Evolutionary conservation across 2,888 invertebrate genomes (phyloP).

Genomic region (Melangyna quadrimaculata): DNA sequence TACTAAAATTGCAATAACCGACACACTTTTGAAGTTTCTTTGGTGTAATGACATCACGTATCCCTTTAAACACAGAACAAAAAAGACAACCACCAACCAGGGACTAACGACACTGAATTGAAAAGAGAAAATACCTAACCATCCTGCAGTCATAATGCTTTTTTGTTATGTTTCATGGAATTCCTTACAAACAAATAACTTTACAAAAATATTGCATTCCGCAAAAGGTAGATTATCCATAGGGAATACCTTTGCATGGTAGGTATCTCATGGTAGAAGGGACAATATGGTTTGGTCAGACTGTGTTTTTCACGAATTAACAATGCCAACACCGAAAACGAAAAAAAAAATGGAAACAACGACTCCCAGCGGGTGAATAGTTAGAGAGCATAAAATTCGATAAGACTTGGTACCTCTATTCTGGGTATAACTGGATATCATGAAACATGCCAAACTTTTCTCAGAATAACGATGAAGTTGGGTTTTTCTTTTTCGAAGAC

Average conservation of each 20-base stretch:
- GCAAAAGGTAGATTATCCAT: background rate
- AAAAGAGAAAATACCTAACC: background rate
- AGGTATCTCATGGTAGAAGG: background rate
- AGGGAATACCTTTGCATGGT: background rate
- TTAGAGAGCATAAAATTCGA: background rate
- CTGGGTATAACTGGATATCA: slow-evolving; percentile 14
- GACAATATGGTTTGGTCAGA: slow-evolving; percentile 35
- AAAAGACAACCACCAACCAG: background rate
- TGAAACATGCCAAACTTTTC: slow-evolving; percentile 50
- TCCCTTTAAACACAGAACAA: background rate
- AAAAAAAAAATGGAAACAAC: background rate
- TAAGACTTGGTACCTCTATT: background rate
- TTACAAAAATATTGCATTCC: slow-evolving; percentile 13
- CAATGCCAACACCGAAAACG: background rate
- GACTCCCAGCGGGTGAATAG: background rate
- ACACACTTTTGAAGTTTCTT: slow-evolving; percentile 27
- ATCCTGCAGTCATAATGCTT: background rate
- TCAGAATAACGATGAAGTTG: slow-evolving; percentile 32
- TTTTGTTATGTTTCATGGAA: background rate
- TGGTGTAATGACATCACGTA: slow-evolving; percentile 40
- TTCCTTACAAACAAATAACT: slow-evolving; percentile 16
- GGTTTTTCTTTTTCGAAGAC: slow-evolving; percentile 29
- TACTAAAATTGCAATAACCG: slow-evolving; percentile 36
- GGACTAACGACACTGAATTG: slow-evolving; percentile 1
- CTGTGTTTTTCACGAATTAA: slow-evolving; percentile 26